Conservation (phyloP, 92 coral and sea anemone genomes). For the Epizoanthus ramosus region DNA sequence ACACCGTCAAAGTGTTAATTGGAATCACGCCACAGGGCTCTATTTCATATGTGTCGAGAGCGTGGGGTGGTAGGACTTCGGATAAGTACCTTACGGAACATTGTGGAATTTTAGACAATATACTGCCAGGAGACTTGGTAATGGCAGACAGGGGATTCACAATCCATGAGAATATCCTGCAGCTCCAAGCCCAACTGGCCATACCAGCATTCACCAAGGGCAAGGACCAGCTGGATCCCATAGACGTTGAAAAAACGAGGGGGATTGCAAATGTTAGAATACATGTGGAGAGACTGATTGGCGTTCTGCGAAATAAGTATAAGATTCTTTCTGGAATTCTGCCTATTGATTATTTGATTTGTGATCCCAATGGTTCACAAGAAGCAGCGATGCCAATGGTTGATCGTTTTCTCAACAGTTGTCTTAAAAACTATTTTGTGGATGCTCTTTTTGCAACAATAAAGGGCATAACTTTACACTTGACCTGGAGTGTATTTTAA, state of each 20-base stretch:
- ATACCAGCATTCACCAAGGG: too few species aligned
- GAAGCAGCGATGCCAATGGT: conserved; percentile 9
- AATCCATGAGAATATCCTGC: too few species aligned
- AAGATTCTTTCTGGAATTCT: conserved; percentile 24
- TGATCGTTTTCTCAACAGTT: conserved; percentile 15
- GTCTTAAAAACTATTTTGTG: too few species aligned
- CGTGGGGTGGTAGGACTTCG: conserved; percentile 37
- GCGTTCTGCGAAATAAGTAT: conserved; percentile 29
- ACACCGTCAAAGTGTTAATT: conserved; percentile 60
- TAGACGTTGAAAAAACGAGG: too few species aligned
- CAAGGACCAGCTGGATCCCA: too few species aligned
- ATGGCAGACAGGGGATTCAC: conserved; percentile 52
- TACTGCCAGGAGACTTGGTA: conserved; percentile 54
- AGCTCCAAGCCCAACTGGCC: too few species aligned
- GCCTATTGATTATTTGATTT: conserved; percentile 33
- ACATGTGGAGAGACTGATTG: too few species aligned
- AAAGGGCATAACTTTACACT: too few species aligned
- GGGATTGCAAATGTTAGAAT: too few species aligned
- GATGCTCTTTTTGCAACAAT: too few species aligned
- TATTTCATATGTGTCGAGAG: conserved; percentile 28
- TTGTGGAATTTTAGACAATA: conserved; percentile 30
- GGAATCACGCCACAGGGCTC: conserved; percentile 65
- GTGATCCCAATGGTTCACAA: conserved; percentile 13
- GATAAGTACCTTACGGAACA: conserved; percentile 32
- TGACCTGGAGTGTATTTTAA: too few species aligned